Percentiles rank a stretch among this genome's conserved stretches.
These are phyloP conservation scores for Mesembrinibis cayennensis DNA, from an alignment of 2,113 vertebrate genomes.

Conservation along the genomic window DNA sequence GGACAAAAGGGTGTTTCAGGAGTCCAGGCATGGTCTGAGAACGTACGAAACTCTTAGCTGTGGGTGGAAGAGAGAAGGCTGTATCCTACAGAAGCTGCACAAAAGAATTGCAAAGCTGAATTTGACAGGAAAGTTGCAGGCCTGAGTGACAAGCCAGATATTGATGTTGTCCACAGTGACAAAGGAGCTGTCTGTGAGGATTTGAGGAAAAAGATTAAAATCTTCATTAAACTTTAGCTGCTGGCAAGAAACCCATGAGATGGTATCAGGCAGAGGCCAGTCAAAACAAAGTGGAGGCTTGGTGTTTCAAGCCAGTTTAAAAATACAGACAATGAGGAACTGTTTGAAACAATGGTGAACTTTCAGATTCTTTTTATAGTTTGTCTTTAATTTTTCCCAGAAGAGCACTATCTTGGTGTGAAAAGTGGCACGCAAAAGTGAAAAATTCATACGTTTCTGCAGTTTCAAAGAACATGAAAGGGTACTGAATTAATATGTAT, in stretches of 20 bases:
- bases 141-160: background rate
- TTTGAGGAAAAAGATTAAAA: background rate
- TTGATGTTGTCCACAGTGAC: background rate
- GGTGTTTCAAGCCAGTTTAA: background rate
- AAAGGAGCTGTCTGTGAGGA: background rate
- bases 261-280: background rate
- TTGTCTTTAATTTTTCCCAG: background rate
- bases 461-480: background rate
- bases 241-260: background rate
- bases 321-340: background rate
- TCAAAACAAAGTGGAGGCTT: constrained; percentile 1
- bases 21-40: background rate
- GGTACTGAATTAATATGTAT: background rate
- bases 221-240: background rate
- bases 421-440: background rate
- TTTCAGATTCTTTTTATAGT: background rate
- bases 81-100: background rate
- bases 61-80: background rate
- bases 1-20: background rate
- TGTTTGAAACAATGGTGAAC: background rate
- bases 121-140: background rate
- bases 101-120: background rate
- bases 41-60: background rate
- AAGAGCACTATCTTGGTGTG: background rate
- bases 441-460: background rate